Evolutionary conservation across 2,113 vertebrate genomes (phyloP), one percentile per base, ranked within the genome.

Genomic region (Clinocottus analis): DNA sequence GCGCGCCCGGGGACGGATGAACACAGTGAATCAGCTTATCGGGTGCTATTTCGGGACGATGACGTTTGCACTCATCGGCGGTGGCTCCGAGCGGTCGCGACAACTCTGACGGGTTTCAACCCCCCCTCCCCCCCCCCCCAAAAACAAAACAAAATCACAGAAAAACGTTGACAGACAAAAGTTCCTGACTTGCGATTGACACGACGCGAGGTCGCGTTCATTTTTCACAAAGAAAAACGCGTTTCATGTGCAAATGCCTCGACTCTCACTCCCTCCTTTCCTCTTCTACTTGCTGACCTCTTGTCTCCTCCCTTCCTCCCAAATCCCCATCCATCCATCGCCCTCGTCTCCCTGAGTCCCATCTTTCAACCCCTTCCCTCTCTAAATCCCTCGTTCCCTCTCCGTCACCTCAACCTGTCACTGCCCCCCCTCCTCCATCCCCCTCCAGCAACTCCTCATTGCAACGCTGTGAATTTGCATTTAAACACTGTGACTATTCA

Each of bases 391-490:
- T 60, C 73, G 29, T 84, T 83, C 74, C 75, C 79, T 78, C 82
- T 62, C 71, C 59, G 62, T 90, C 84, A 89, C 84, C 85, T 86
- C 82, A 77, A 79, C 80, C 86, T 89, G 77, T 70, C 70, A 72
- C 21, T 68, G 59, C 79, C 67, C 72, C 75, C 81, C 60, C 55
- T 80, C 87, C 75, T 80, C 75, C 75, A 37, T 80, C 80, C 77
- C n/a, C n/a, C n/a, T n/a, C n/a, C n/a, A n/a, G n/a, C n/a, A n/a
- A n/a, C n/a, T n/a, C 78, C 51, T 85, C 88, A 78, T 58, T 69
- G 86, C 75, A 35, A 55, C 2, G 69, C 82, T 53, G 53, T 68
- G 49, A 82, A 93, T 93, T 92, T 85, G 87, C 87, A 92, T 91
- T 89, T 88, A 81, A 91, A 86, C 88, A 87, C 72, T 72, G 83